Evolutionary conservation across 2,113 vertebrate genomes (phyloP).

Genomic region (Oreochromis spilurus): DNA sequence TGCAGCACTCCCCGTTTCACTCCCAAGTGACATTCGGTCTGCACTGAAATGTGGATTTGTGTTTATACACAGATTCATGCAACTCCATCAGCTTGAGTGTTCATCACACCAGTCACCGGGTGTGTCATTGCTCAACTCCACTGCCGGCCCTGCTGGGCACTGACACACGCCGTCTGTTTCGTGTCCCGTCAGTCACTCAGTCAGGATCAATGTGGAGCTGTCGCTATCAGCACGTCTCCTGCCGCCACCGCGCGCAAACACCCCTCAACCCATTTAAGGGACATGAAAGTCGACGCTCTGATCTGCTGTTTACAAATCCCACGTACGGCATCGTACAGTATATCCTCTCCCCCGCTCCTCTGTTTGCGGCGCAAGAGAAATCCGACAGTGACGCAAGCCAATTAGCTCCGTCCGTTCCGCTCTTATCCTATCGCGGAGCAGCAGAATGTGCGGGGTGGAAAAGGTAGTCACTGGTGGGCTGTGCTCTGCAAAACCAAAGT

Average conservation of each 20-base stretch:
- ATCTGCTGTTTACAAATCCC: conserved; percentile 64
- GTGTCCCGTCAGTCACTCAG: conserved; percentile 9
- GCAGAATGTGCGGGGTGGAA: conserved; percentile 32
- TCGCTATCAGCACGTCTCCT: not conserved
- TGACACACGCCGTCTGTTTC: not conserved
- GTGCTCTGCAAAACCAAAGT: conserved; percentile 9
- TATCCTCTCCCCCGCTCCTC: not conserved
- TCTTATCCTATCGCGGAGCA: conserved; percentile 42
- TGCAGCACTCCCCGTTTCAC: conserved; percentile 1
- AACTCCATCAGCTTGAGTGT: not conserved
- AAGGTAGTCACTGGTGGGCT: conserved; percentile 44
- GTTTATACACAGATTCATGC: not conserved
- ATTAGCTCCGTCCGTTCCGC: conserved; percentile 60
- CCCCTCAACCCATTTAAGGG: not conserved
- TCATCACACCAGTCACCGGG: not conserved
- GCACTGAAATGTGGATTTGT: not conserved
- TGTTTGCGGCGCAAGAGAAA: conserved; percentile 9
- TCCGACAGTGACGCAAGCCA: conserved; percentile 64
- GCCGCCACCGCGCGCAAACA: not conserved
- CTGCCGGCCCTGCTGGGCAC: not conserved
- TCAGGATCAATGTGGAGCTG: conserved; percentile 19
- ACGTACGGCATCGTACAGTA: not conserved
- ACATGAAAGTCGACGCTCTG: conserved; percentile 37
- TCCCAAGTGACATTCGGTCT: not conserved
- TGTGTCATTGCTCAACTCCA: not conserved